Evolutionary conservation across 2,888 invertebrate species (phyloP), one percentile per base, ranked within the genome.

Genomic region (Clivina fossor): DNA sequence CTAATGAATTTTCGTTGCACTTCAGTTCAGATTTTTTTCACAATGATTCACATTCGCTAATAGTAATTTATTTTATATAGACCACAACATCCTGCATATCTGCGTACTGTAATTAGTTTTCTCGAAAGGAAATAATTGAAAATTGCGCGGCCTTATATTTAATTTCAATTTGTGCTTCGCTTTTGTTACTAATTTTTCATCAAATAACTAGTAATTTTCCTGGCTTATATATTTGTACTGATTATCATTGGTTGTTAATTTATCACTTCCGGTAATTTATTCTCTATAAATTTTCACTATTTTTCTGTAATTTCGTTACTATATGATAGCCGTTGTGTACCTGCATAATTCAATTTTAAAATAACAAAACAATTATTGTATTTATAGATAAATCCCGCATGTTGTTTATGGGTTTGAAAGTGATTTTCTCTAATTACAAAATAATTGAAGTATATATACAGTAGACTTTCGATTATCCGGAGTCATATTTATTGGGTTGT

Each of bases 261-360:
- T 33, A 44, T n/a, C 4, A 44, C 19, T 43, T 53, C 53, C 53
- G 33, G 44, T 53, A 16, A 28, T 49, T 40, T 32, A n/a, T 11
- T 33, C 9, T 33, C 2, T 16, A 5, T 16, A 20, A 47, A 50
- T 50, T 30, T 32, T 50, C 40, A 30, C 50, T 24, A n/a, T n/a
- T 44, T 53, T 53, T 43, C 44, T n/a, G 44, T 33, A 33, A 51
- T 28, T 19, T 53, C 53, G 44, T n/a, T n/a, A n/a, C n/a, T n/a
- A n/a, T n/a, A n/a, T n/a, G n/a, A n/a, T n/a, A n/a, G n/a, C n/a
- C n/a, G n/a, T n/a, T n/a, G n/a, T n/a, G n/a, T n/a, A n/a, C n/a
- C n/a, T n/a, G n/a, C n/a, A n/a, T n/a, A n/a, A n/a, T n/a, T n/a
- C n/a, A n/a, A n/a, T n/a, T n/a, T n/a, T n/a, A n/a, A n/a, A n/a